Evolutionary conservation across 2,888 invertebrate species (phyloP).

Genomic region (Pristionchus mayeri): DNA sequence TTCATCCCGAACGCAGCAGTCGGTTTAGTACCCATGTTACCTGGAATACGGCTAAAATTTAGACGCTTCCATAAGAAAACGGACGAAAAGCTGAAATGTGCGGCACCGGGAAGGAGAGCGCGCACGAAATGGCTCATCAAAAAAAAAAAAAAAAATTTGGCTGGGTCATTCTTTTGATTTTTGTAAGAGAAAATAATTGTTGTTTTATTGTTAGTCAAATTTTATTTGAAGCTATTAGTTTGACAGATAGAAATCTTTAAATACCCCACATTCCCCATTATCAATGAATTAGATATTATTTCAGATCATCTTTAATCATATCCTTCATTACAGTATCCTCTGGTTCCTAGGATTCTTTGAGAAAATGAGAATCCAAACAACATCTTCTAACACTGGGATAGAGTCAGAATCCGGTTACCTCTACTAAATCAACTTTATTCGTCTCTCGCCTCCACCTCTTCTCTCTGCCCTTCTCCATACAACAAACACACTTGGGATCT

Average conservation of each 20-base stretch:
- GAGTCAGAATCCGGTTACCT: constrained; percentile 2
- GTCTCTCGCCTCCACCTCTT: constrained; percentile 2
- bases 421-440: constrained; percentile 23
- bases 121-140: neutral
- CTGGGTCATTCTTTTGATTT: constrained; percentile 21
- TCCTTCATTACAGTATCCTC: neutral
- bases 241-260: too few relatives aligned
- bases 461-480: constrained; percentile 19
- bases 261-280: too few relatives aligned
- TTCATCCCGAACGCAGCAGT: constrained; percentile 11
- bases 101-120: neutral
- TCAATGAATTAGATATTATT: neutral
- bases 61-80: too few relatives aligned
- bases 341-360: neutral
- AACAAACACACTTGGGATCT: constrained; percentile 41
- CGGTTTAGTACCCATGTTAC: neutral
- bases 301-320: neutral
- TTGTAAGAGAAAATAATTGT: neutral
- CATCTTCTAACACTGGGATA: neutral
- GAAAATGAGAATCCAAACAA: neutral
- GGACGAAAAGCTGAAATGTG: neutral
- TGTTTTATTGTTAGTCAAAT: neutral
- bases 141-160: too few relatives aligned
- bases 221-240: neutral
- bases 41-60: neutral